Conservation (phyloP, 2,888 invertebrate genomes). For the Nephrotoma flavescens region DNA sequence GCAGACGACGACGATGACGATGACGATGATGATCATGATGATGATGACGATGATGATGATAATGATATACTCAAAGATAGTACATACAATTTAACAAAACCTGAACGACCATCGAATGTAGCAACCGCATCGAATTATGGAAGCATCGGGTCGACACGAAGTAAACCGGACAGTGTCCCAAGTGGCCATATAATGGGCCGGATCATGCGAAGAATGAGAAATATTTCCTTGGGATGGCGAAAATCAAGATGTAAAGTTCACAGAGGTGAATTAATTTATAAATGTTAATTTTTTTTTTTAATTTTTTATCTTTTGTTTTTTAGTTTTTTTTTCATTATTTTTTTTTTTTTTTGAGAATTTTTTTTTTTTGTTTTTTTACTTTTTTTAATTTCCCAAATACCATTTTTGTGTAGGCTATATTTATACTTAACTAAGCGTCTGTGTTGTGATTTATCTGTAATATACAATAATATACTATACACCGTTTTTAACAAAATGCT, state of each 20-base stretch:
- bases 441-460: neutral
- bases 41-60: conserved; percentile 26
- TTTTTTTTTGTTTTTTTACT: neutral
- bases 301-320: conserved; percentile 4
- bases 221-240: conserved; percentile 30
- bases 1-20: conserved; percentile 21
- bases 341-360: neutral
- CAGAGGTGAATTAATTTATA: conserved; percentile 25
- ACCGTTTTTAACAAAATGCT: neutral
- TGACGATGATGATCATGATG: conserved; percentile 17
- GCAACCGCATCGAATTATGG: conserved; percentile 18
- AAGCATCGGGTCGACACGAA: conserved; percentile 18
- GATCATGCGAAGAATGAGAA: conserved; percentile 27
- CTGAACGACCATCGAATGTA: conserved; percentile 7
- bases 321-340: conserved; percentile 2
- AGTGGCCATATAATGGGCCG: conserved; percentile 26
- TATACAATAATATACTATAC: neutral
- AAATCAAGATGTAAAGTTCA: conserved; percentile 29
- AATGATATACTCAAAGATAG: conserved; percentile 1
- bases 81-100: conserved; percentile 1
- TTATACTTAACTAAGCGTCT: neutral
- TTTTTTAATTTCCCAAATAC: neutral
- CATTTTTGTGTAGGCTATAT: neutral
- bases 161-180: neutral
- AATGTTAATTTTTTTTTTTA: conserved; percentile 7